These are phyloP conservation scores for Dascillus cervinus DNA, from an alignment of 2,888 invertebrate species.

Conservation along the genomic window DNA sequence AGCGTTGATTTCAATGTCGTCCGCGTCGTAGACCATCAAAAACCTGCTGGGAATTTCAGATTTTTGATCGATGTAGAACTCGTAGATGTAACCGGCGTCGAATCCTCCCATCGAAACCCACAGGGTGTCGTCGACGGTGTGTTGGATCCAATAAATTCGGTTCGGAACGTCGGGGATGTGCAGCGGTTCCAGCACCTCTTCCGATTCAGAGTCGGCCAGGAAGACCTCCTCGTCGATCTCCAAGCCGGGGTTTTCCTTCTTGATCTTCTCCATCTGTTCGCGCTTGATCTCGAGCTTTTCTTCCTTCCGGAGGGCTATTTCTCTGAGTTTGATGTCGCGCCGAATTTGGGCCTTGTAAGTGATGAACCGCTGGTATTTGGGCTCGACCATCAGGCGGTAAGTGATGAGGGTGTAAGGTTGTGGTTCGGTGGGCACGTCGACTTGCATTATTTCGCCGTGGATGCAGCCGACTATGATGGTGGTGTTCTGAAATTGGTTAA, in stretches of 20 bases:
- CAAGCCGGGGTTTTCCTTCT: constrained; percentile 50
- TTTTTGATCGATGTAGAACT: constrained; percentile 44
- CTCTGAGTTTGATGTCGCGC: constrained; percentile 50
- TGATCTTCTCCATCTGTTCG: constrained; percentile 51
- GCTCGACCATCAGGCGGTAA: constrained; percentile 37
- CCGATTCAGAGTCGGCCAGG: constrained; percentile 52
- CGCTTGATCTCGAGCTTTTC: constrained; percentile 46
- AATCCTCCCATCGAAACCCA: constrained; percentile 58
- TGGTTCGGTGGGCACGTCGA: constrained; percentile 41
- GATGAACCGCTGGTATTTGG: constrained; percentile 43
- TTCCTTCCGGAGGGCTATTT: constrained; percentile 47
- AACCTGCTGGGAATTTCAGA: constrained; percentile 40
- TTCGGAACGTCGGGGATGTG: constrained; percentile 52
- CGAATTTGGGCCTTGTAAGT: constrained; percentile 55
- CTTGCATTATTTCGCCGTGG: constrained; percentile 49
- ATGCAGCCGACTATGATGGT: constrained; percentile 47
- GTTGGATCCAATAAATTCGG: constrained; percentile 50
- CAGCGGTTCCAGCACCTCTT: constrained; percentile 47
- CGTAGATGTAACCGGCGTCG: constrained; percentile 62
- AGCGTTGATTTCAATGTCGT: constrained; percentile 51
- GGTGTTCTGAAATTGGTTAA: too few species aligned
- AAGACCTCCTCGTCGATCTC: constrained; percentile 53
- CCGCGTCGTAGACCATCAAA: constrained; percentile 45
- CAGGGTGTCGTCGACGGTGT: constrained; percentile 45
- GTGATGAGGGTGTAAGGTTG: constrained; percentile 43